These are phyloP conservation scores for Nomia melanderi DNA, from an alignment of 1,140 invertebrate genomes.

Conservation along the genomic window DNA sequence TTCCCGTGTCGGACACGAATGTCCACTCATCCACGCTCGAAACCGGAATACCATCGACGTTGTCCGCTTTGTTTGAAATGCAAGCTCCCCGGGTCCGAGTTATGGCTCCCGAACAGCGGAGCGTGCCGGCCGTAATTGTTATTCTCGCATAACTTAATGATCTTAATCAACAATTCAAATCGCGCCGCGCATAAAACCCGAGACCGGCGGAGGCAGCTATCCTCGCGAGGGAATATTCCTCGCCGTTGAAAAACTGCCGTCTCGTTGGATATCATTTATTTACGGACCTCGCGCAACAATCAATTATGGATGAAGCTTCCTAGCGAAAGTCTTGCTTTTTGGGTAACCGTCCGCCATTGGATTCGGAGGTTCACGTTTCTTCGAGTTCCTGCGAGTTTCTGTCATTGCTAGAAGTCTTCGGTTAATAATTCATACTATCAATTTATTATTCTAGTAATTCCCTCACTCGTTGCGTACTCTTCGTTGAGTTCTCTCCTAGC, in stretches of 20 bases:
- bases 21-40: not conserved
- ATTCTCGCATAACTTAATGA: slow-evolving; percentile 63
- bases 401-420: too few relatives aligned
- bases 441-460: too few relatives aligned
- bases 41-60: slow-evolving; percentile 7
- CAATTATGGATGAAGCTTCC: slow-evolving; percentile 60
- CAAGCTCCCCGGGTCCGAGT: slow-evolving; percentile 7
- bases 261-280: slow-evolving; percentile 50
- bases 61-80: slow-evolving; percentile 16
- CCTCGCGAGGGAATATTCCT: slow-evolving; percentile 25
- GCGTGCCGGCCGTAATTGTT: slow-evolving; percentile 46
- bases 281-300: slow-evolving; percentile 28
- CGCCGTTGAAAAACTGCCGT: slow-evolving; percentile 27
- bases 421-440: not conserved
- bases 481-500: too few relatives aligned
- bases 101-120: slow-evolving; percentile 9
- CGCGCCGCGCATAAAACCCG: slow-evolving; percentile 53
- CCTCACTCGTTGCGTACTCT: too few relatives aligned
- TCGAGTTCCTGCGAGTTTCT: not conserved
- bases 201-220: slow-evolving; percentile 34
- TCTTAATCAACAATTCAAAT: slow-evolving; percentile 69
- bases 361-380: not conserved
- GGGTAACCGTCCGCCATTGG: not conserved
- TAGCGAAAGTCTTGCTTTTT: not conserved
- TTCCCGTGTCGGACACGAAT: not conserved